Conservation (phyloP, 2,797 vertebrate species). For the Myiotriccus ornatus region DNA sequence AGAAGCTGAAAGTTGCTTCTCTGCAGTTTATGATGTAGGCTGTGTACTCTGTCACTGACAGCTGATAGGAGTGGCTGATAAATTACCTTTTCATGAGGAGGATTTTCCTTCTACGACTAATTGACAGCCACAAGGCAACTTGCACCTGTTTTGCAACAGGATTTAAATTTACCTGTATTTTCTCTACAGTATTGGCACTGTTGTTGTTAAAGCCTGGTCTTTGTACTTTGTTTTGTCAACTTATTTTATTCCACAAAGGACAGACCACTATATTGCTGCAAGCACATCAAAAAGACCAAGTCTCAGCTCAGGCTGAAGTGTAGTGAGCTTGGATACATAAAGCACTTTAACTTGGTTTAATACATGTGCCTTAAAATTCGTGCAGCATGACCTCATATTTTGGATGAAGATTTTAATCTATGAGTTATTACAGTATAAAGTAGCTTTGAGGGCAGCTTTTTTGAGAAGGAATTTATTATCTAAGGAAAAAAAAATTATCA, state of each 20-base stretch:
- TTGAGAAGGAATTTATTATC: not conserved
- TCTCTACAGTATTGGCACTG: not conserved
- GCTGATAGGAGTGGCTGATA: not conserved
- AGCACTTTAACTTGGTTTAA: not conserved
- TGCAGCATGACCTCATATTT: constrained; percentile 12
- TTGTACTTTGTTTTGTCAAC: not conserved
- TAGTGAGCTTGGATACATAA: not conserved
- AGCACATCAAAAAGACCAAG: not conserved
- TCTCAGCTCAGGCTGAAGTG: not conserved
- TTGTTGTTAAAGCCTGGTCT: not conserved
- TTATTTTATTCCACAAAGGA: not conserved
- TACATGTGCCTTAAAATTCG: not conserved
- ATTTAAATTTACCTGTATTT: not conserved
- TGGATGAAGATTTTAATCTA: not conserved
- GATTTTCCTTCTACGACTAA: not conserved
- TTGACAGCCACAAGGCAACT: not conserved
- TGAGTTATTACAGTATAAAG: not conserved
- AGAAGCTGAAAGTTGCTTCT: not conserved
- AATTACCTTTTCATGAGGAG: not conserved
- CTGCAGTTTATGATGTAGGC: not conserved
- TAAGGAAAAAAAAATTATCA: not conserved
- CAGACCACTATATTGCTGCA: not conserved
- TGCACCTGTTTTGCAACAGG: not conserved
- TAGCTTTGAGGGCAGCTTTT: constrained; percentile 4
- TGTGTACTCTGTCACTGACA: not conserved